A percentile compares a stretch with the other conserved stretches of the same genome.
Conservation (phyloP, 2,113 vertebrate genomes). For the Salvelinus sp. region DNA sequence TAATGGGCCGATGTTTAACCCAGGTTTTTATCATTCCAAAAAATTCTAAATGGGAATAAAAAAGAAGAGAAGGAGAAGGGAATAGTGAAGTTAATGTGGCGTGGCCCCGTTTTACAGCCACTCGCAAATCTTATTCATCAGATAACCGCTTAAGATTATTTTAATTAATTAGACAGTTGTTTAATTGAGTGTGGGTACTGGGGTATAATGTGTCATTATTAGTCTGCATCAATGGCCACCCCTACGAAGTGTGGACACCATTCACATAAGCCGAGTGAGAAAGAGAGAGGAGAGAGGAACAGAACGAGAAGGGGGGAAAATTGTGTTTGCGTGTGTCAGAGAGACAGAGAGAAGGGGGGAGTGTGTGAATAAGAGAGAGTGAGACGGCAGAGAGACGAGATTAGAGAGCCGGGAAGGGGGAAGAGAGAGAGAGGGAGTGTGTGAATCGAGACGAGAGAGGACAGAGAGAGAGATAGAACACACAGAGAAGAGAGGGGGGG, state of each 20-base stretch:
- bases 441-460: too few relatives aligned
- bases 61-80: constrained; percentile 34
- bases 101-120: constrained; percentile 59
- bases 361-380: background rate
- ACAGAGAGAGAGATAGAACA: too few relatives aligned
- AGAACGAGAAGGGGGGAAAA: background rate
- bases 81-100: constrained; percentile 68
- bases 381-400: too few relatives aligned
- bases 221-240: constrained; percentile 60
- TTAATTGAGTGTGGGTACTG: constrained; percentile 72
- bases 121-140: constrained; percentile 53
- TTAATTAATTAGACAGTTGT: constrained; percentile 78
- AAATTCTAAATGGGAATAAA: constrained; percentile 64
- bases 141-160: constrained; percentile 71
- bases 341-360: background rate
- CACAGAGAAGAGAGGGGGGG: too few relatives aligned
- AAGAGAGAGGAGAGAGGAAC: background rate
- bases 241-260: constrained; percentile 33
- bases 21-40: constrained; percentile 63
- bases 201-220: constrained; percentile 68
- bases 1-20: constrained; percentile 54
- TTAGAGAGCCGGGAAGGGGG: too few relatives aligned
- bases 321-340: background rate
- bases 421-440: too few relatives aligned
- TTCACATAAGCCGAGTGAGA: background rate